Evolutionary conservation across 1,140 invertebrate genomes (phyloP).

Genomic region (Metaphire vulgaris): DNA sequence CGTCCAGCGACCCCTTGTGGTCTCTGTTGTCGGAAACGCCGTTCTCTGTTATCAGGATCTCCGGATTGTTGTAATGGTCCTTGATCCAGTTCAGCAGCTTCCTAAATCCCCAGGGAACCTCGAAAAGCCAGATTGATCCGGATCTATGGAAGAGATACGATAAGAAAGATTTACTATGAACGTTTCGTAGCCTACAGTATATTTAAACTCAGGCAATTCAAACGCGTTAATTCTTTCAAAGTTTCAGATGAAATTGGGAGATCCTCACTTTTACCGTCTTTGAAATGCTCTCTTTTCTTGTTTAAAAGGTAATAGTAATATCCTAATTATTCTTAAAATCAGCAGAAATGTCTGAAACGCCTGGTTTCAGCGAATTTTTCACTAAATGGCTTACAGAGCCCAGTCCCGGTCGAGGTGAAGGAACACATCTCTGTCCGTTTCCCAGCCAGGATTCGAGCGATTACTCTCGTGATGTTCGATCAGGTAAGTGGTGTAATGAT

Average conservation of each 20-base stretch:
- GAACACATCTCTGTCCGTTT: not conserved
- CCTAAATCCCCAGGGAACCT: slow-evolving; percentile 62
- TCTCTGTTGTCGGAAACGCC: slow-evolving; percentile 58
- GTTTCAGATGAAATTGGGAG: too few species aligned
- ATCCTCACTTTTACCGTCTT: too few species aligned
- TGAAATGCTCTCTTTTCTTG: too few species aligned
- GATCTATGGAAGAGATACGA: not conserved
- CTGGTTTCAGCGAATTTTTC: too few species aligned
- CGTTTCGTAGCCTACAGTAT: too few species aligned
- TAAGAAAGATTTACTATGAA: too few species aligned
- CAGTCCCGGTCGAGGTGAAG: not conserved
- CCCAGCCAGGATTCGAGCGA: slow-evolving; percentile 6
- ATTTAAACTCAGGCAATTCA: too few species aligned
- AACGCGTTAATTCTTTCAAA: too few species aligned
- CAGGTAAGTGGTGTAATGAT: slow-evolving; percentile 42
- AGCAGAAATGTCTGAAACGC: too few species aligned
- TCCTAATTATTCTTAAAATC: too few species aligned
- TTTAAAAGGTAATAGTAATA: too few species aligned
- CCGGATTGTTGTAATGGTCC: slow-evolving; percentile 58
- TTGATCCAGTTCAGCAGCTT: slow-evolving; percentile 62
- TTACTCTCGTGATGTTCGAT: slow-evolving; percentile 28
- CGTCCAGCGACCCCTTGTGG: slow-evolving; percentile 51
- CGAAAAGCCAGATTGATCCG: slow-evolving; percentile 12
- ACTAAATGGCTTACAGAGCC: not conserved
- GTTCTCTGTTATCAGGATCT: slow-evolving; percentile 66